Evolutionary conservation across 1,140 invertebrate species (phyloP).

Genomic region (Sweltsa coloradensis): DNA sequence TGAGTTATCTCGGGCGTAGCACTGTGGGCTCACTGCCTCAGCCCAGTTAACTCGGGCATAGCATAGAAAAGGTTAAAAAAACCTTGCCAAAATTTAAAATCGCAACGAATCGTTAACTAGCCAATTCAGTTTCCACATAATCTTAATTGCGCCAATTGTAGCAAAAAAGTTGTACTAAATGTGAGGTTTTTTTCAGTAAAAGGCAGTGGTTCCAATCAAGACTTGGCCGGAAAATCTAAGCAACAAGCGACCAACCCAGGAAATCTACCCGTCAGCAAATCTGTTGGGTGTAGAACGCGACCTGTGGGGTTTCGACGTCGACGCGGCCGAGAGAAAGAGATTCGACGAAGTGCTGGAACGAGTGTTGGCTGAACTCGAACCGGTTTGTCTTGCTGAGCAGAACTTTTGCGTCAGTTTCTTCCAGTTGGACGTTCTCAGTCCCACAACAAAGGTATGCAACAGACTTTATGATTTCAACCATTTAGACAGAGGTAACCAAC

Average conservation of each 20-base stretch:
- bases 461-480: too few relatives aligned
- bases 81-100: too few relatives aligned
- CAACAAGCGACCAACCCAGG: constrained; percentile 22
- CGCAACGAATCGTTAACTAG: too few relatives aligned
- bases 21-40: too few relatives aligned
- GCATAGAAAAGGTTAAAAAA: too few relatives aligned
- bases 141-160: too few relatives aligned
- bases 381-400: constrained; percentile 87
- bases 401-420: constrained; percentile 92
- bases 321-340: constrained; percentile 38
- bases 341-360: constrained; percentile 66
- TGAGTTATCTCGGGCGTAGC: too few relatives aligned
- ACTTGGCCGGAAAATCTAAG: constrained; percentile 21
- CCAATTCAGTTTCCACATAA: too few relatives aligned
- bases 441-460: constrained; percentile 22
- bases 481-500: too few relatives aligned
- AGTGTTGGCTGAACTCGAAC: constrained; percentile 78
- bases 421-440: constrained; percentile 56
- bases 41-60: too few relatives aligned
- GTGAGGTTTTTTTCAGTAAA: constrained; percentile 16
- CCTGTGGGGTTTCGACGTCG: constrained; percentile 39
- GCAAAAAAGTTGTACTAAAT: too few relatives aligned
- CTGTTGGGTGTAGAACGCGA: constrained; percentile 48
- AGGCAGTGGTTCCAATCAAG: constrained; percentile 27
- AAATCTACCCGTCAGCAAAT: constrained; percentile 25